Evolutionary conservation across 2,797 vertebrate species (phyloP).

Genomic region (Gephyroberyx darwinii): DNA sequence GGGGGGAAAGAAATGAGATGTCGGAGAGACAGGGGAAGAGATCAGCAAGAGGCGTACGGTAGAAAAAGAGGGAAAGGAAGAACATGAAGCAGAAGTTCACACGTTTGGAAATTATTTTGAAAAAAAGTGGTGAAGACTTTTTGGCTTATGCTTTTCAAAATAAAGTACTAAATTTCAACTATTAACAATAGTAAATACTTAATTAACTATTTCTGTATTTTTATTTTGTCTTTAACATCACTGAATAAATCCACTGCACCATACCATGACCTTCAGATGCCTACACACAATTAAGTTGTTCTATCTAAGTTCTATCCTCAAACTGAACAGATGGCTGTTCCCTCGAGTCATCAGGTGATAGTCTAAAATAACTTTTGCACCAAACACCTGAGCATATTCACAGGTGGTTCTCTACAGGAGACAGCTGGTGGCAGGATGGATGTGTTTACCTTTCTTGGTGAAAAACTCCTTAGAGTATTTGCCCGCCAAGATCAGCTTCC

Average conservation of each 20-base stretch:
- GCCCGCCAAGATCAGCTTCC: slow-evolving; percentile 93
- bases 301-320: slow-evolving; percentile 21
- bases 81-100: background rate
- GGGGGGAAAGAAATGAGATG: background rate
- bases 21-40: too few species aligned
- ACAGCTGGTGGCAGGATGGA: slow-evolving; percentile 11
- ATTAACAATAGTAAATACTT: too few species aligned
- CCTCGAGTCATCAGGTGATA: slow-evolving; percentile 29
- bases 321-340: slow-evolving; percentile 53
- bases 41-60: background rate
- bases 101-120: background rate
- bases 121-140: too few species aligned
- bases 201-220: too few species aligned
- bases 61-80: background rate
- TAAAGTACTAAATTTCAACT: too few species aligned
- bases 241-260: slow-evolving; percentile 1
- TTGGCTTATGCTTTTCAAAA: too few species aligned
- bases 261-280: slow-evolving; percentile 15
- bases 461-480: slow-evolving; percentile 99
- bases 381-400: slow-evolving; percentile 25
- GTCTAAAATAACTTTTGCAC: slow-evolving; percentile 36
- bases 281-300: slow-evolving; percentile 20
- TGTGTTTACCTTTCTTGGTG: slow-evolving; percentile 95
- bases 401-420: slow-evolving; percentile 23
- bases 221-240: too few species aligned